Evolutionary conservation across 2,113 vertebrate genomes (phyloP), one percentile per base, ranked within the genome.

Genomic region (Entomyzon cyanotis): DNA sequence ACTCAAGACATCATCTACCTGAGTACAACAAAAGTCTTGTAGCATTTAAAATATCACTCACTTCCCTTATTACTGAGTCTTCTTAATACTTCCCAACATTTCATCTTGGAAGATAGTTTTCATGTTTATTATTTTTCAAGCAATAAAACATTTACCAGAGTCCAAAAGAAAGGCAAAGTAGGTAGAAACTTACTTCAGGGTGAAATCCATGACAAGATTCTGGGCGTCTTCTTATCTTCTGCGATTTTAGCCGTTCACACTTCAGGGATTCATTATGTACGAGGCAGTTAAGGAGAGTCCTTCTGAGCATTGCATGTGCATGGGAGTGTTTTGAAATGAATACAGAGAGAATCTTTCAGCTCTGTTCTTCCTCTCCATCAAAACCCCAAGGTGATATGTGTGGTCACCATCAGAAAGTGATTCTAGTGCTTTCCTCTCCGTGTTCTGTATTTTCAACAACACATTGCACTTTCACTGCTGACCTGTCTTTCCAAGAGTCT

Each of bases 211-310:
- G 99, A 96, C 99, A 99, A 65, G 99, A 99, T 95, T 99, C 99
- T 27, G 99, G 99, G 33, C 99, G 99, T 89, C 99, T 97, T 97
- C 99, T 98, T 97, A 99, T 99, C 97, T 99, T 99, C 97, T 99
- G 99, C 70, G 98, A 98, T 98, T 99, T 99, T 94, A 99, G 93
- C 64, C 99, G 98, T 84, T 99, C 99, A 87, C 99, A 99, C 97
- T 99, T 99, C 28, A 99, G 98, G 86, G 99, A 99, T 98, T 99
- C 99, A 75, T 99, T 99, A 99, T 99, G 99, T 99, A 97, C 96
- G 97, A 87, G 71, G 97, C 83, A 97, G 98, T 99, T 98, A 99
- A 99, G 98, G 98, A 96, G 68, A 68, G 52, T 67, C 74, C 62
- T 71, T 76, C 67, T 91, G 53, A 75, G 30, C 19, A 15, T 8